Percentiles rank a stretch among this genome's conserved stretches.
Evolutionary conservation across 2,113 vertebrate genomes (phyloP).

Genomic region (Chamaea fasciata): DNA sequence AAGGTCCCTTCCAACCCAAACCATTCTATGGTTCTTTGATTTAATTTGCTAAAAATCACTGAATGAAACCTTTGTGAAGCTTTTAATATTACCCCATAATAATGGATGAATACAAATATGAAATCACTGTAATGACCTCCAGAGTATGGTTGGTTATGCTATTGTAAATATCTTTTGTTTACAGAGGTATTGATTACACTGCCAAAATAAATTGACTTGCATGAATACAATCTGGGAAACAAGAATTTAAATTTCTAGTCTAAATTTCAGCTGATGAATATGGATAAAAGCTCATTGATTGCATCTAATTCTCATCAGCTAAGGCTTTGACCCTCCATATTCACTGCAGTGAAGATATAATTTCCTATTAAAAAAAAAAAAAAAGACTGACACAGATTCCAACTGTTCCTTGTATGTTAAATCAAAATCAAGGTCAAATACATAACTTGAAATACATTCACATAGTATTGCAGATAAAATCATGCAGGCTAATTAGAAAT

Average conservation of each 20-base stretch:
- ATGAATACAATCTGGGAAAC: slow-evolving; percentile 38
- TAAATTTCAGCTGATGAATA: slow-evolving; percentile 49
- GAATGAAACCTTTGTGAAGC: background rate
- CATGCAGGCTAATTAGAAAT: background rate
- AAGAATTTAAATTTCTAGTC: slow-evolving; percentile 55
- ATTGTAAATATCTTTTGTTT: slow-evolving; percentile 28
- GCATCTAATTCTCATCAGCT: slow-evolving; percentile 47
- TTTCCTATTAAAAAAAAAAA: background rate
- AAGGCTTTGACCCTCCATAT: slow-evolving; percentile 10
- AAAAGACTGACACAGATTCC: background rate
- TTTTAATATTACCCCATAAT: background rate
- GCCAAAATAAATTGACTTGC: slow-evolving; percentile 30
- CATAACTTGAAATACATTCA: background rate
- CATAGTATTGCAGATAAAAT: background rate
- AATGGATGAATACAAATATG: background rate
- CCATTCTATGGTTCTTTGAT: background rate
- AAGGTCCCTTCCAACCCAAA: background rate
- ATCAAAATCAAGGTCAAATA: slow-evolving; percentile 37
- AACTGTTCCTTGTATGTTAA: background rate
- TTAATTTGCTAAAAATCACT: background rate
- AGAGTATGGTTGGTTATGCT: background rate
- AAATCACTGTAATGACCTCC: slow-evolving; percentile 5
- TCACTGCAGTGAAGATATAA: background rate
- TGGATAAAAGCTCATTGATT: slow-evolving; percentile 50
- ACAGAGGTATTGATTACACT: slow-evolving; percentile 26